Conservation (phyloP, 2,888 invertebrate genomes). For the Thereva unica region DNA sequence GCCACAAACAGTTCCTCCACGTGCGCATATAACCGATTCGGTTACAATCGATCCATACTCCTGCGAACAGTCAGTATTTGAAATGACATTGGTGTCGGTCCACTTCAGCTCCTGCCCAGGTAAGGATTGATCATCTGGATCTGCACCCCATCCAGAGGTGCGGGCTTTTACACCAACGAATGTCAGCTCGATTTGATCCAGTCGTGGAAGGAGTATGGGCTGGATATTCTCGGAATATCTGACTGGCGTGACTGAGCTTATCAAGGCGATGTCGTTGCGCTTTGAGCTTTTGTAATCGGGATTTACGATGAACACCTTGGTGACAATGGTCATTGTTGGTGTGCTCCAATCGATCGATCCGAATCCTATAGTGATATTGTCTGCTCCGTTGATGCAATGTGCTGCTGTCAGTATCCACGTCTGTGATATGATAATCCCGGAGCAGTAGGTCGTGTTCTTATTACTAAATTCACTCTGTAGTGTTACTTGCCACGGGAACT, state of each 20-base stretch:
- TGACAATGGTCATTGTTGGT: neutral
- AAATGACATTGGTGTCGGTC: slow-evolving; percentile 23
- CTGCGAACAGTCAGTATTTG: slow-evolving; percentile 21
- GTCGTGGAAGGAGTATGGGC: slow-evolving; percentile 18
- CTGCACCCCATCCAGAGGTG: slow-evolving; percentile 30
- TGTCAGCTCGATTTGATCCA: slow-evolving; percentile 25
- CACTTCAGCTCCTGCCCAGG: slow-evolving; percentile 13
- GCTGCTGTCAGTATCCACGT: slow-evolving; percentile 34
- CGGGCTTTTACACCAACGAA: slow-evolving; percentile 35
- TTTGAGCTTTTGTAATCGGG: neutral
- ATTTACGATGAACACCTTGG: neutral
- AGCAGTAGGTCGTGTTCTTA: slow-evolving; percentile 2
- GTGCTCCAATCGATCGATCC: slow-evolving; percentile 20
- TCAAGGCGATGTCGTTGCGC: slow-evolving; percentile 26
- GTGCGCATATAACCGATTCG: slow-evolving; percentile 18
- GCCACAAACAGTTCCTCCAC: slow-evolving; percentile 27
- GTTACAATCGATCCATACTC: slow-evolving; percentile 22
- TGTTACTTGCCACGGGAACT: slow-evolving; percentile 37
- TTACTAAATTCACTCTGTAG: neutral
- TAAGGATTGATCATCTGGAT: neutral
- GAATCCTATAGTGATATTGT: slow-evolving; percentile 21
- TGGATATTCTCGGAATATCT: slow-evolving; percentile 14
- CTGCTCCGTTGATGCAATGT: slow-evolving; percentile 14
- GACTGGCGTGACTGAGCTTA: neutral
- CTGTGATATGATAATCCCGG: slow-evolving; percentile 26